Evolutionary conservation across 1,140 invertebrate species (phyloP), one percentile per base, ranked within the genome.

Genomic region (Sycophaga agraensis): DNA sequence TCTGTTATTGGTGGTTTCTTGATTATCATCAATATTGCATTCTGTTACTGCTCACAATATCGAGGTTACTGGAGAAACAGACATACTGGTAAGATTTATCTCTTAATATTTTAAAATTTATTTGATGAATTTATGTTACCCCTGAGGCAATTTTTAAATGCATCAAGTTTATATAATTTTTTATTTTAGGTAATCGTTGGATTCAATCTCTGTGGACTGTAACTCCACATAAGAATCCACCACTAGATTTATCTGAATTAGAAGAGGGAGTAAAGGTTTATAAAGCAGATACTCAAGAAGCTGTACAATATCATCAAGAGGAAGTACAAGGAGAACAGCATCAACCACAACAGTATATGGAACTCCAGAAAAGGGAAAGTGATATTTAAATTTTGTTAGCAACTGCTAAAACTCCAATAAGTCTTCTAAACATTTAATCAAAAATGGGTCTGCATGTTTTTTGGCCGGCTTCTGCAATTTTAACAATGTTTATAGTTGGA

Each of bases 191-290:
- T 34, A 92, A 92, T 78, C 88, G 91, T 67, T 92, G 89, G 88
- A 82, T 93, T 57, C 84, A 91, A 11, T 89, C 91, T 8, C 81
- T 93, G 70, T 94, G 90, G 90, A 89, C 90, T 12, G 83, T 88
- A 37, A 89, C 90, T 14, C 91, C 92, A 0, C 87, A 91, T 66
- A 88, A 91, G 59, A 90, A 91, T 73, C 89, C 90, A n/a, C 87
- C 92, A 7, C 72, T 94, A 16, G 91, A 93, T 75, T 84, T 89
- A 17, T 87, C 87, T 1, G 90, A 92, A 76, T 72, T 93, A 0
- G 86, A 90, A 71, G 59, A 75, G 21, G 69, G 74, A 50, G 37
- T 69, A 62, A 63, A 73, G 56, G 57, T 70, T 28, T 69, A 77
- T 14, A 68, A 68, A 11, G 68, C 67, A 51, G 64, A 63, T 24